Base-by-base conservation (phyloP, 2,113 vertebrate genomes). In the Mormyrus iriodes region DNA sequence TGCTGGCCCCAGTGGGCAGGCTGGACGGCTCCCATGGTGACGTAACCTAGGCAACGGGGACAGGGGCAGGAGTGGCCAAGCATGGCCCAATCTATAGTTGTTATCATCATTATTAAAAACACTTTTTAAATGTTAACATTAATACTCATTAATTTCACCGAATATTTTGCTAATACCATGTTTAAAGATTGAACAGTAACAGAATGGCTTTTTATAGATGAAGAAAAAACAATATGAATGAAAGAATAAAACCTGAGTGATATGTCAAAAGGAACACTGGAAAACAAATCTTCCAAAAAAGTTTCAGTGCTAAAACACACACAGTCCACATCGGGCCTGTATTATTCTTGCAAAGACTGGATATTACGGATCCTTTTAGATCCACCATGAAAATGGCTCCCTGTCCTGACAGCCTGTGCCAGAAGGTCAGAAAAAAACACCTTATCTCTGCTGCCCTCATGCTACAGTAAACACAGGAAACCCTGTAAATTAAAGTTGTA, bases 1-100 rank as follows among this genome's bases (percentile, higher is more conserved):
- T 98, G 98, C 95, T 99, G 98, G 90, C 98, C 97, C 98, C 98
- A 99, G 94, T 99, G 98, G 0, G 98, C 97, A 2, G 98, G 97
- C 94, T 98, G 97, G 93, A 99, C 97, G 44, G 98, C 96, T 91
- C 98, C 98, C 98, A 99, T 99, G 90, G 98, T 98, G 95, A 99
- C 98, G 91, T 99, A 99, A 95, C 98, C 98, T 99, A 91, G 24
- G 90, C 46, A 4, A 82, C 85, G 91, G n/a, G n/a, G 88, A 51
- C 73, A n/a, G 31, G 87, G 24, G 44, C 21, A 27, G 4, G 55
- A 76, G 69, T 65, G 58, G 24, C 24, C 24, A 65, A 7, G 58
- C 24, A n/a, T 61, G 58, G 3, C 10, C 61, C 61, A 69, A 10
- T 31, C 61, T 31, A 31, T 69, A 31, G 10, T 69, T 12, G 31